Conservation (phyloP, 1,140 invertebrate species). For the Cotesia chilonis region DNA sequence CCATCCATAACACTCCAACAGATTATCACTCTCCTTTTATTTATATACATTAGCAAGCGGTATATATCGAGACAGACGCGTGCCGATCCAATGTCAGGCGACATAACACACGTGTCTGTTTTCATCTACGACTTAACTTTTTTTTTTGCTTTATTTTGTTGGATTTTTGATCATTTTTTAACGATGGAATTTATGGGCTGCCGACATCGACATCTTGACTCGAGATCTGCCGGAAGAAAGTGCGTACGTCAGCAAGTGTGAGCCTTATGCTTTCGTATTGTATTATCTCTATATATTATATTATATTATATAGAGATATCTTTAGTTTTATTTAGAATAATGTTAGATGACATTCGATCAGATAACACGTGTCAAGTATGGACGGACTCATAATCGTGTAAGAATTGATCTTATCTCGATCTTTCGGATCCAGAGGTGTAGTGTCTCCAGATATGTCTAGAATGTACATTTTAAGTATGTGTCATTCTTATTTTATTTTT, state of each 20-base stretch:
- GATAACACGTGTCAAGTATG: conserved; percentile 22
- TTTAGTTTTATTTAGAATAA: background rate
- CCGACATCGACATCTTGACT: conserved; percentile 14
- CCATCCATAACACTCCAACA: conserved; percentile 43
- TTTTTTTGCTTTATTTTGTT: background rate
- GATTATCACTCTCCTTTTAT: conserved; percentile 42
- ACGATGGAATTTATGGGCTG: background rate
- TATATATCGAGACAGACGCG: conserved; percentile 32
- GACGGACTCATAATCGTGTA: conserved; percentile 17
- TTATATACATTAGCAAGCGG: conserved; percentile 4
- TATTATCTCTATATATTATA: background rate
- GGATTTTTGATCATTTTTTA: background rate
- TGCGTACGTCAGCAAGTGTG: conserved; percentile 38
- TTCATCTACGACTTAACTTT: background rate
- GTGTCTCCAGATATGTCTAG: background rate
- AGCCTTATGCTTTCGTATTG: background rate
- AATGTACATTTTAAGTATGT: too few relatives aligned
- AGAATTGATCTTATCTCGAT: conserved; percentile 6
- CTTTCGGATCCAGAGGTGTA: background rate
- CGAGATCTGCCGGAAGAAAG: conserved; percentile 37
- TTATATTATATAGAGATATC: conserved; percentile 7
- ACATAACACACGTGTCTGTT: background rate
- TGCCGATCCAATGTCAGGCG: conserved; percentile 17
- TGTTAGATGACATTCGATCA: conserved; percentile 31
- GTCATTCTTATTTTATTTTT: background rate